Base-by-base conservation (phyloP, 2,888 invertebrate species). In the Bembecia ichneumoniformis region DNA sequence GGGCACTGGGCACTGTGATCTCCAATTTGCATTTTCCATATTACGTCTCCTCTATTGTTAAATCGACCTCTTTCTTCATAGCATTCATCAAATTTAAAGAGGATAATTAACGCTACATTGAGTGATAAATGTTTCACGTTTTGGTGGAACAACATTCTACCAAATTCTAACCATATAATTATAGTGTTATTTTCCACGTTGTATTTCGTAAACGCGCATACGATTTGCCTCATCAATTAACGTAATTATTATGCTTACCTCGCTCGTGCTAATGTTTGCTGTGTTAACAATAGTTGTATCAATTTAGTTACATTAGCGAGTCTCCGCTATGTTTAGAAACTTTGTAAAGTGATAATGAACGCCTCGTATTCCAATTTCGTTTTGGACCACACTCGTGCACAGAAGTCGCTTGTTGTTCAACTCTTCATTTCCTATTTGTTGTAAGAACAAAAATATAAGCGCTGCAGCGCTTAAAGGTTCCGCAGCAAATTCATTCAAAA, bases 291-390 rank as follows among this genome's bases (percentile, higher is more conserved):
- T 75, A 64, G 72, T 72, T 68, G 66, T 70, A 74, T 82, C 78
- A 80, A 82, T 82, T 80, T 75, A 54, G 68, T 60, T 58, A 59
- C 58, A 68, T 81, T 80, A 80, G 56, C 72, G 63, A 49, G 49
- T 55, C 59, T 57, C 52, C 49, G 64, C 50, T 43, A 63, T 64
- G 62, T 67, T 66, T 64, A 57, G 45, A 7, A 15, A 47, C 34
- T 46, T 5, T 28, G 28, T 28, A 3, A 7, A 40, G 40, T 40
- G 40, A 40, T 40, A 40, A 40, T 40, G 40, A 14, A 14, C 40
- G 40, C 40, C 14, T 40, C 13, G 40, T 40, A 40, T 40, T 40
- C 34, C 17, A 28, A 46, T 46, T 46, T 46, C 34, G 10, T 28
- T 46, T 46, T 20, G 20, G 46, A 46, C 46, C 46, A 46, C 46